phyloP scores from a whole-genome alignment of 2,797 vertebrate species.

The Chaetophractus vellerosus region DNA sequence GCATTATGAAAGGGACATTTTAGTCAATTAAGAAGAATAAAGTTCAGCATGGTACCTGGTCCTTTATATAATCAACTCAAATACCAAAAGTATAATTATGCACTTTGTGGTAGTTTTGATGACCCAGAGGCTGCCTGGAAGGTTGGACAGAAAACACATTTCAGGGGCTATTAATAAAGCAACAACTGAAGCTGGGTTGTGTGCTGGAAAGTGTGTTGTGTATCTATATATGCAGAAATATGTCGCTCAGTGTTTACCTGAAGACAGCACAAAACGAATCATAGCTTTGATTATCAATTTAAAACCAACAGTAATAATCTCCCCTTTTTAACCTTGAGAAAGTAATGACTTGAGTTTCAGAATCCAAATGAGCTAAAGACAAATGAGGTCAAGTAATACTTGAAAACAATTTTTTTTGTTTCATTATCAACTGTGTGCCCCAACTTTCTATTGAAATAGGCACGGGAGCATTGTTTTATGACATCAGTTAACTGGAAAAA shows the following conservation, averaged over 20 bases:
- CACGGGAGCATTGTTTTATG: background rate
- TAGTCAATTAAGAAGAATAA: conserved; percentile 44
- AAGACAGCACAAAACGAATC: background rate
- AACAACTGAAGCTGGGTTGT: background rate
- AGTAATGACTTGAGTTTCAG: background rate
- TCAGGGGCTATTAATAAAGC: background rate
- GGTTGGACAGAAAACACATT: background rate
- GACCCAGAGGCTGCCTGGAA: background rate
- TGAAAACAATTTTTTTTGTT: background rate
- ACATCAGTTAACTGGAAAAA: background rate
- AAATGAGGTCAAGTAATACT: background rate
- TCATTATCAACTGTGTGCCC: background rate
- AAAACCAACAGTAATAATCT: conserved; percentile 35
- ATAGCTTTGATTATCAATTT: conserved; percentile 2
- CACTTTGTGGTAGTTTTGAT: background rate
- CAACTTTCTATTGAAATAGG: background rate
- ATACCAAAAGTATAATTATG: conserved; percentile 12
- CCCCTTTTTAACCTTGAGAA: background rate
- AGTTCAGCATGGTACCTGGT: conserved; percentile 40
- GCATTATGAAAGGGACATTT: conserved; percentile 18
- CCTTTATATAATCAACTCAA: conserved; percentile 43
- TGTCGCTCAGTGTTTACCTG: background rate
- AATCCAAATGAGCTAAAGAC: conserved; percentile 57
- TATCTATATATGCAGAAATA: background rate
- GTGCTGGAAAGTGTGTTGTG: background rate